Evolutionary conservation across 2,797 vertebrate genomes (phyloP).

Genomic region (Sebastes steindachneri): DNA sequence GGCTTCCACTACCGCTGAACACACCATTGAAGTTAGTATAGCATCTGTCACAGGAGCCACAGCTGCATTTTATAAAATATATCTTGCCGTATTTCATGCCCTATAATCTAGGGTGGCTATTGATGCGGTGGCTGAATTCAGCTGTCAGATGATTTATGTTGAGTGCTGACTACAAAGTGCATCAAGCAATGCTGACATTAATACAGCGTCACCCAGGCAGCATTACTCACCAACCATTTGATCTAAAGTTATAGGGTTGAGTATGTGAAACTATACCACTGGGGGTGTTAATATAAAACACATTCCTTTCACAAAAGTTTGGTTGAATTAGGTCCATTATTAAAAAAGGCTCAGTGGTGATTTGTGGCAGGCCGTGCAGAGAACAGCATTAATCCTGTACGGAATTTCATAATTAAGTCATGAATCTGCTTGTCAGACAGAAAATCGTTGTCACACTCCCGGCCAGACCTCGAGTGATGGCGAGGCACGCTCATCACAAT

Average conservation of each 20-base stretch:
- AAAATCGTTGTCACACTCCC: slow-evolving; percentile 7
- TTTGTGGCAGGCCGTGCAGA: not conserved
- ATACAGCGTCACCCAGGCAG: not conserved
- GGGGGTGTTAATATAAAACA: not conserved
- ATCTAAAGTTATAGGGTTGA: slow-evolving; percentile 6
- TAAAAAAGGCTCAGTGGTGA: slow-evolving; percentile 9
- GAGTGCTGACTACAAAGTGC: slow-evolving; percentile 39
- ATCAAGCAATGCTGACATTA: slow-evolving; percentile 17
- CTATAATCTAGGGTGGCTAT: not conserved
- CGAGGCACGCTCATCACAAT: not conserved
- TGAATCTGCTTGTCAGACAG: slow-evolving; percentile 21
- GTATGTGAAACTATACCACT: not conserved
- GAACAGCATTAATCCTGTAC: not conserved
- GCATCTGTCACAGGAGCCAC: not conserved
- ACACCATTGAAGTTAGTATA: not conserved
- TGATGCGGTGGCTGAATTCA: slow-evolving; percentile 26
- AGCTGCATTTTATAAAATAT: slow-evolving; percentile 1
- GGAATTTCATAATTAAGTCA: slow-evolving; percentile 25
- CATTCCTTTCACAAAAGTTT: slow-evolving; percentile 4
- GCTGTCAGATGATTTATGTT: slow-evolving; percentile 27
- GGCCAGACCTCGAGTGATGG: not conserved
- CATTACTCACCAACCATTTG: not conserved
- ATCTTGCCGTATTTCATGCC: slow-evolving; percentile 20
- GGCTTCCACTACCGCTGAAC: not conserved
- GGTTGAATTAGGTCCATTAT: not conserved